Base-by-base conservation (phyloP, 2,113 vertebrate species). In the Notiomystis cincta region DNA sequence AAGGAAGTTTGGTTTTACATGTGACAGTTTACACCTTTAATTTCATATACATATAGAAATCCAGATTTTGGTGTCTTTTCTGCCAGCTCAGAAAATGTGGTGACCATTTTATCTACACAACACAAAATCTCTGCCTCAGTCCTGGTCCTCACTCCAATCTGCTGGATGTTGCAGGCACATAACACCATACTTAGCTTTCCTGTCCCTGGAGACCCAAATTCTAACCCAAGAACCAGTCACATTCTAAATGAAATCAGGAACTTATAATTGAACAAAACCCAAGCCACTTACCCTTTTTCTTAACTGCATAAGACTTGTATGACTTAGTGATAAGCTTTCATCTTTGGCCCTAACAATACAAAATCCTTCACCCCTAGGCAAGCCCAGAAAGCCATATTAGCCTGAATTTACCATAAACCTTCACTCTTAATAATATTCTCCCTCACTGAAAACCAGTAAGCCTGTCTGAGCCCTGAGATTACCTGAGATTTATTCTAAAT, bases 401-500 rank as follows among this genome's bases (percentile, higher is more conserved):
- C 37, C 60, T 71, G 81, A 81, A 93, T 75, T 84, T 71, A 81
- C 84, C 84, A 75, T 64, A 94, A 73, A 71, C 33, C 73, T 91
- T 82, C 57, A 35, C 64, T 92, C 48, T 87, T 77, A 94, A 89
- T 73, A 89, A 54, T 60, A 71, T 27, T 78, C 33, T 79, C 35
- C 33, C 60, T 70, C 18, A 50, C 30, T 71, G 73, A 94, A 94
- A 94, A 75, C 35, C 70, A 82, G 17, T 87, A 91, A 96, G 24
- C 60, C 69, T 62, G 92, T 93, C 83, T 82, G 84, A 93, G 70
- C 87, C 50, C 85, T 50, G 27, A 94, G 77, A 94, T 92, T 91
- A 94, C 93, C 80, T n/a, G 50, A 91, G 80, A 93, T 95, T 95
- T 95, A 96, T 56, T 79, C 53, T 66, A 81, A 83, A 82, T 70